Evolutionary conservation across 2,113 vertebrate genomes (phyloP), one percentile per base, ranked within the genome.

Genomic region (Megaptera novaeangliae): DNA sequence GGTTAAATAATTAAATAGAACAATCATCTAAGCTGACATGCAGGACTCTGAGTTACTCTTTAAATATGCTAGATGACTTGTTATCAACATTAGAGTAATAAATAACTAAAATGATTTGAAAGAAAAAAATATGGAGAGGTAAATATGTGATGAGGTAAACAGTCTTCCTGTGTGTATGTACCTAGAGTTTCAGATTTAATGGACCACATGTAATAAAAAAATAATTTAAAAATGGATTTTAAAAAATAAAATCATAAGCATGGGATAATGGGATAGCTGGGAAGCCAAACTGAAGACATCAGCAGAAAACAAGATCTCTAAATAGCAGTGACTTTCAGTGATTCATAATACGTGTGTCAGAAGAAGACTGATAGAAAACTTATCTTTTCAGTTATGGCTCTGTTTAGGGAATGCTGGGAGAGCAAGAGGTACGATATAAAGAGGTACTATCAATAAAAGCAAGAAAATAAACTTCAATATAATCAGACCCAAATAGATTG

Each of bases 141-240:
- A 91, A 49, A 46, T 52, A 91, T 15, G 4, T 77, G 27, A n/a
- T 0, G 21, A 71, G 5, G 15, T 31, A 52, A 72, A 31, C 55
- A 92, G 36, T 5, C 23, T 41, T 8, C 41, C 11, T 85, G 41
- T 52, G 20, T 41, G 20, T n/a, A n/a, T 61, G 14, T 34, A 36
- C 25, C 74, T 72, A 63, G 9, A 95, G 36, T 44, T 88, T 92
- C 15, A 57, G 9, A 20, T 46, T 74, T 88, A 49, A 59, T 34
- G 39, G 12, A 5, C n/a, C 34, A 68, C 31, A 82, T 34, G 4
- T 46, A 64, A 88, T 46, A 82, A 34, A 34, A 77, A 78, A 52
- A n/a, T 12, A 49, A 52, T 34, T 18, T 3, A 34, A 49, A 49
- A 75, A 49, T 49, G 20, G 2, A 34, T 10, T 69, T 1, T 0